phyloP scores from a whole-genome alignment of 2,113 vertebrate genomes.

The Prionailurus viverrinus region DNA sequence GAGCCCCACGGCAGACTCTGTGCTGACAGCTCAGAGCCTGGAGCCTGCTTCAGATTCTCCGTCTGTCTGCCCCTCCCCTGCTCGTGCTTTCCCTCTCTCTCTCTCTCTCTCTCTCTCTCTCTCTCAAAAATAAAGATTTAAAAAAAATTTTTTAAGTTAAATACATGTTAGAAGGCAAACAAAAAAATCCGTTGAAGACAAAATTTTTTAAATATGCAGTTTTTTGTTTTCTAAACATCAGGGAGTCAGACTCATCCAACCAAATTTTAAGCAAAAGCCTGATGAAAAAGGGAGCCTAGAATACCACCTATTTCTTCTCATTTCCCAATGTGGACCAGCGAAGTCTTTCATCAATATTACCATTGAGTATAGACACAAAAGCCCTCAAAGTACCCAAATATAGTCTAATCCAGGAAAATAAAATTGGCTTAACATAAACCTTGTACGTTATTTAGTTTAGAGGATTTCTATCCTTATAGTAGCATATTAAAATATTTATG shows the following conservation, averaged over 20 bases:
- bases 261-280: neutral
- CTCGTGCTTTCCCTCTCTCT: too few relatives aligned
- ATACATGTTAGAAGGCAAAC: neutral
- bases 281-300: neutral
- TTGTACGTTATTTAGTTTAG: neutral
- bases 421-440: constrained; percentile 2
- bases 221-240: neutral
- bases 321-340: neutral
- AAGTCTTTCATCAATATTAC: neutral
- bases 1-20: too few relatives aligned
- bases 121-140: too few relatives aligned
- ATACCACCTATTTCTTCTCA: neutral
- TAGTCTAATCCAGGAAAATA: neutral
- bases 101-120: too few relatives aligned
- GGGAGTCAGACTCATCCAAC: neutral
- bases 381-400: neutral
- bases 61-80: too few relatives aligned
- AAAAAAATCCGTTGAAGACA: neutral
- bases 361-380: neutral
- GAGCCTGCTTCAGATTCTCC: too few relatives aligned
- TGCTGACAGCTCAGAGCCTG: too few relatives aligned
- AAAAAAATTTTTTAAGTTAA: neutral
- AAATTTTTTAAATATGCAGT: constrained; percentile 5
- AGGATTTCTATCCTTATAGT: neutral
- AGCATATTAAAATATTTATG: neutral